Base-by-base conservation (phyloP, 2,888 invertebrate genomes). In the Callosobruchus maculatus region DNA sequence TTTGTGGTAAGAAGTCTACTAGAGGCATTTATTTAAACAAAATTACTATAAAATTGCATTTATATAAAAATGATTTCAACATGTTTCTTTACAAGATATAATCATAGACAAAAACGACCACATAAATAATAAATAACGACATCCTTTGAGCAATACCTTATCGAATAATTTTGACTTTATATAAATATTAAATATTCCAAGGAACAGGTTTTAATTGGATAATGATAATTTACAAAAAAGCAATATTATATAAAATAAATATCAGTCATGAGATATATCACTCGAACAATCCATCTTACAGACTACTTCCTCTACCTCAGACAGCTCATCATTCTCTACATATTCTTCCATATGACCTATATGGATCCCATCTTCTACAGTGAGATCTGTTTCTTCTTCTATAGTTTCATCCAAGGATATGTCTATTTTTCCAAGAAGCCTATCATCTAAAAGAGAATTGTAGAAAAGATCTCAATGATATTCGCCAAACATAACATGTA, bases 181-280 rank as follows among this genome's bases (percentile, higher is more conserved):
- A 7, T 49, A 49, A 49, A 49, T 49, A 49, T 3, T 49, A 13
- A 5, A 18, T 18, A 49, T 49, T 49, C 49, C 13, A 49, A 18
- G 13, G 49, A 49, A 49, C 49, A 49, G 1, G 49, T 49, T 49
- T 49, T 49, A 49, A 49, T 49, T 1, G 18, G 49, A 49, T 13
- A 13, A 49, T 5, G 49, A 49, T 5, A 30, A 49, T 13, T 49
- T 7, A 49, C 49, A 49, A 49, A 49, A 49, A 49, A 18, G 30
- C 3, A 49, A 49, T 49, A 18, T 49, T 49, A 5, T 49, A 49
- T 49, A 49, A 79, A 82, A 81, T 81, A 79, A 81, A 80, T 80
- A 81, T 82, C 80, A 82, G 80, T 80, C 80, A 74, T 75, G 74
- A 75, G 77, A 78, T 68, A 68, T 74, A 74, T 74, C 75, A 76